phyloP scores from a whole-genome alignment of 2,113 vertebrate genomes.

The Origma solitaria region DNA sequence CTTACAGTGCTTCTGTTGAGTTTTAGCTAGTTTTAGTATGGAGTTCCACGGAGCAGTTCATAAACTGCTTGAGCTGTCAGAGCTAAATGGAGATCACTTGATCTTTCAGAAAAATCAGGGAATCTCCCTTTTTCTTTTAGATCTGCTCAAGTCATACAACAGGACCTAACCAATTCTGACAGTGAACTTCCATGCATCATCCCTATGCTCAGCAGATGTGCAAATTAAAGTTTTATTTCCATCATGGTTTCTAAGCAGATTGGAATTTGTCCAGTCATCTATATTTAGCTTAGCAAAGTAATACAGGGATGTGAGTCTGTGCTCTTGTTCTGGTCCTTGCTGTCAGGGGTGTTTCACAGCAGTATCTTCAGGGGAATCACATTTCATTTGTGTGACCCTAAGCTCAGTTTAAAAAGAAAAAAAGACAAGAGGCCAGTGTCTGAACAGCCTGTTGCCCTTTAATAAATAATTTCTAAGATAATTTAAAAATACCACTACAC shows the following conservation, averaged over 20 bases:
- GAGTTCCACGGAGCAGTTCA: background rate
- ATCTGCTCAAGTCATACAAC: background rate
- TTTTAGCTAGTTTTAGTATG: background rate
- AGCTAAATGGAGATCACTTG: background rate
- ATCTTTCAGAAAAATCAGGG: background rate
- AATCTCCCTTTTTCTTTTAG: background rate
- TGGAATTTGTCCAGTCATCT: slow-evolving; percentile 17
- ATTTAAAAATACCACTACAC: background rate
- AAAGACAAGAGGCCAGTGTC: background rate
- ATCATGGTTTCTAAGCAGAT: slow-evolving; percentile 1
- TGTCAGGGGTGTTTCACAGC: background rate
- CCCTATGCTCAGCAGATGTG: background rate
- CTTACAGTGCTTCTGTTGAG: background rate
- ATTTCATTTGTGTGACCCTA: background rate
- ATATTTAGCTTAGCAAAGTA: slow-evolving; percentile 13
- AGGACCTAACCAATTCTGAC: background rate
- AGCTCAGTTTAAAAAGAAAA: background rate
- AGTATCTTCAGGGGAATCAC: background rate
- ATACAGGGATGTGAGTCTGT: background rate
- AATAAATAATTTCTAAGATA: background rate
- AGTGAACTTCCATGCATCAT: background rate
- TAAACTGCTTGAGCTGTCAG: background rate
- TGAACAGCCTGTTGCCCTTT: background rate
- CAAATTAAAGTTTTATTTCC: background rate
- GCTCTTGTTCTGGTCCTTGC: background rate